phyloP scores from a whole-genome alignment of 2,888 invertebrate genomes.

The Coelopa pilipes region DNA sequence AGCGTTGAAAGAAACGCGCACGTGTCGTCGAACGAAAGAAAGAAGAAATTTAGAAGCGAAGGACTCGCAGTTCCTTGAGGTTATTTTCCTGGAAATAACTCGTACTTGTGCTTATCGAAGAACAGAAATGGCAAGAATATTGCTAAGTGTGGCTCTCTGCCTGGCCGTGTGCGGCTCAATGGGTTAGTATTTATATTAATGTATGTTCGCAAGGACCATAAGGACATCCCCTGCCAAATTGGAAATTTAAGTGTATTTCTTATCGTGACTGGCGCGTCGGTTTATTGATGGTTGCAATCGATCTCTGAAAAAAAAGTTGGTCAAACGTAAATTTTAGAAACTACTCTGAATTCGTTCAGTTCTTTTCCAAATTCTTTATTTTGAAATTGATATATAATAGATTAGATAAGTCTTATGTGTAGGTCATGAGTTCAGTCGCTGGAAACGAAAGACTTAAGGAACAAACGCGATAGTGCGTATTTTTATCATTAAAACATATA shows the following conservation, averaged over 20 bases:
- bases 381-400: background rate
- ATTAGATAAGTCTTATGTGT: background rate
- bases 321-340: no score
- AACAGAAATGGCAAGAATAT: slow-evolving; percentile 53
- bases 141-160: slow-evolving; percentile 58
- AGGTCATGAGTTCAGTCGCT: no score
- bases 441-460: slow-evolving; percentile 39
- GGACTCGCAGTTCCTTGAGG: slow-evolving; percentile 23
- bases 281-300: no score
- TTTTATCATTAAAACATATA: background rate
- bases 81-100: slow-evolving; percentile 33
- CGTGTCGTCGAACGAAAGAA: slow-evolving; percentile 19
- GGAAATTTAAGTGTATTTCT: no score
- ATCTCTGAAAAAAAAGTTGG: no score
- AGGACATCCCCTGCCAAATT: no score
- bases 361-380: no score
- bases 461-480: slow-evolving; percentile 10
- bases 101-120: slow-evolving; percentile 15
- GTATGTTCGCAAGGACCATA: no score
- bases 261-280: no score
- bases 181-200: slow-evolving; percentile 55
- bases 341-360: no score
- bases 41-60: slow-evolving; percentile 17
- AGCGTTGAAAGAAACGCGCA: slow-evolving; percentile 46
- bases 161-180: slow-evolving; percentile 59